Evolutionary conservation across 2,888 invertebrate species (phyloP), one percentile per base, ranked within the genome.

Genomic region (Dioctria linearis): DNA sequence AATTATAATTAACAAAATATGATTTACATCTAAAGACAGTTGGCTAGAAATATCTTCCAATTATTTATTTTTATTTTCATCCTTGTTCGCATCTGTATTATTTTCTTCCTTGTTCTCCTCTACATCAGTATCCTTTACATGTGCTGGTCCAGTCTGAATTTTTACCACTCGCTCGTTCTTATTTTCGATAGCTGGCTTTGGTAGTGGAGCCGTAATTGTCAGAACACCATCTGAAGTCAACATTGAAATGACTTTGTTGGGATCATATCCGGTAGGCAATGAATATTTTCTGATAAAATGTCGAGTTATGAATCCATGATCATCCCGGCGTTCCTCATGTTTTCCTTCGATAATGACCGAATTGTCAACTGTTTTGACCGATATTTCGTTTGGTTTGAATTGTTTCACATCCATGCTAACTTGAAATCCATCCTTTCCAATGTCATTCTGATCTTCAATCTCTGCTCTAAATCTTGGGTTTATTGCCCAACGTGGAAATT

Each of bases 191-290:
- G 46, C 25, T 8, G 78, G 80, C 76, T 83, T 81, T 49, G 84
- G 83, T 40, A 88, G 87, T 0, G 95, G 95, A 0, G 94, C 94
- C 5, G 91, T 92, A 73, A 95, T 92, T 0, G 94, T 94, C 49
- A 95, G 90, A 66, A 96, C 93, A 2, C 96, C 96, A 86, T 96
- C 96, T 0, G 95, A 94, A 6, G 95, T 95, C 49, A 96, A 89
- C 3, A 93, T 93, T 80, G 96, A 95, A 79, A 92, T 91, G 3
- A 96, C 92, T 84, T 93, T 92, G 4, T 92, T 91, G 3, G 93
- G 91, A 81, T 96, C 94, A 84, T 93, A 93, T 61, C 92, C 92
- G 63, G 91, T 88, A 4, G 94, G 94, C n/a, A 95, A 88, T 84
- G 93, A 88, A 86, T 94, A 94, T 81, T 91, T 91, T 80, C 96